Evolutionary conservation across 2,797 vertebrate genomes (phyloP), one percentile per base, ranked within the genome.

Genomic region (Eulemur coronatus): DNA sequence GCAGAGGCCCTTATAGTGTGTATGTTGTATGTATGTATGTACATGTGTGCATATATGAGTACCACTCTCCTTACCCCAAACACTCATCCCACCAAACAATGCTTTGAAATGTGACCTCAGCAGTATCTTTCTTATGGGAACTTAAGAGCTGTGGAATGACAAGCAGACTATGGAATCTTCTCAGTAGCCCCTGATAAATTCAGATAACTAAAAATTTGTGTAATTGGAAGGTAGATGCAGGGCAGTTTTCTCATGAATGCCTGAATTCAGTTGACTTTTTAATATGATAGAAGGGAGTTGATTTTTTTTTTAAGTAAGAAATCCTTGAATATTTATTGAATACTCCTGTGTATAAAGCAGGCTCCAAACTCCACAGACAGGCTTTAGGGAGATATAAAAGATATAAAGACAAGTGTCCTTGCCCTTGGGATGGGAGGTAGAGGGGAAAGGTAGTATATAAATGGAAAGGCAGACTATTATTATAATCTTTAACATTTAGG

Each of bases 101-200:
- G 48, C 76, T 94, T 81, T 84, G 35, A 89, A 93, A 63, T 89
- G 33, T 95, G 96, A 89, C 80, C 84, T 94, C 7, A 89, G 82
- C 65, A 88, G 7, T 69, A 24, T 35, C n/a, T 81, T 93, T 92
- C 61, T 65, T 57, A 0, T 79, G 46, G 87, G 33, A 88, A 72
- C 8, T 76, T 92, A 24, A 38, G 84, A 79, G 30, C n/a, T 72
- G n/a, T 89, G 82, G 38, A 75, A 57, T 89, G 65, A 41, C 63
- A n/a, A n/a, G 63, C 14, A 88, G 72, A 55, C 72, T 38, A 1
- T 89, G 72, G 82, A 76, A 52, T 93, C 73, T 88, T 96, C 41
- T 76, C 69, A 57, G 8, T 46, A 76, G 57, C 30, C 63, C 67
- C 67, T 75, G 38, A 81, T 86, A 87, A 81, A 85, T 82, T 84